phyloP scores from a whole-genome alignment of 2,888 invertebrate genomes.

The Seladonia tumulorum region DNA sequence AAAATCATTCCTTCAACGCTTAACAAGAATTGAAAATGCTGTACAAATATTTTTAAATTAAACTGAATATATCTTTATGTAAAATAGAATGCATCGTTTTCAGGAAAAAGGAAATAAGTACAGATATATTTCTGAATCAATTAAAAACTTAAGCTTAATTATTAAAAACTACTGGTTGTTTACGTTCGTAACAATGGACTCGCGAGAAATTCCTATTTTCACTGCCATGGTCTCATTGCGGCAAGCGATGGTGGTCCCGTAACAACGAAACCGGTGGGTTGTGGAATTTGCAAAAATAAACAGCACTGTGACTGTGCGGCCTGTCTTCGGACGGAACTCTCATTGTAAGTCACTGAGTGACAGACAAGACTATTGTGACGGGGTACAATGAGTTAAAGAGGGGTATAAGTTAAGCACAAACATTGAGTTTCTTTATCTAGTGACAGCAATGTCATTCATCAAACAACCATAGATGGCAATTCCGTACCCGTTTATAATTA shows the following conservation, averaged over 20 bases:
- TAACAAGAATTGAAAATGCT: too few relatives aligned
- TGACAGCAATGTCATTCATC: not conserved
- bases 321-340: not conserved
- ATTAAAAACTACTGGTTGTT: not conserved
- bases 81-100: too few relatives aligned
- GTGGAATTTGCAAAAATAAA: constrained; percentile 6
- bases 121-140: too few relatives aligned
- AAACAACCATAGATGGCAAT: not conserved
- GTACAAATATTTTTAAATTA: too few relatives aligned
- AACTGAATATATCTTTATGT: too few relatives aligned
- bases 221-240: not conserved
- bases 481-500: not conserved
- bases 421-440: not conserved
- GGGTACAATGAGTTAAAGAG: not conserved
- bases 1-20: too few relatives aligned
- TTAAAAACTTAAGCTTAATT: not conserved
- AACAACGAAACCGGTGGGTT: not conserved
- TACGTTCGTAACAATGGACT: not conserved
- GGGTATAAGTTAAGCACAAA: not conserved
- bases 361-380: not conserved
- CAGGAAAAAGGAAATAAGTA: too few relatives aligned
- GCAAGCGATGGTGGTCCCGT: not conserved
- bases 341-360: not conserved
- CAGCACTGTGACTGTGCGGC: not conserved
- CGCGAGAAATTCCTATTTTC: not conserved